Base-by-base conservation (phyloP, 1,140 invertebrate species). In the Lordiphosa mommai region DNA sequence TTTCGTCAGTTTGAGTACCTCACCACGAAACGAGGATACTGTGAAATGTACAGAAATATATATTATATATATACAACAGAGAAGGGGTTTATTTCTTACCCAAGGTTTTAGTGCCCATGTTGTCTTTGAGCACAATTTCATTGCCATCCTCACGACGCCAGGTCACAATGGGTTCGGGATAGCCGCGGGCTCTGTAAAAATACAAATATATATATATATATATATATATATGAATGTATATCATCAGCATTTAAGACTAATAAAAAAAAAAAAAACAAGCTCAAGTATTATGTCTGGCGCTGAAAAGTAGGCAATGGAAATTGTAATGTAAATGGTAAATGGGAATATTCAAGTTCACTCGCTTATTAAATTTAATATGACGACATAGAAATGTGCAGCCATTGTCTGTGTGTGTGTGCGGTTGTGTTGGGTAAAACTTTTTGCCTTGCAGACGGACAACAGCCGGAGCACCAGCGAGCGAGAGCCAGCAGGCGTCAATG, bases 71-170 rank as follows among this genome's bases (percentile, higher is more conserved):
- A 16, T 10, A 7, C 1, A 23, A n/a, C 5, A 12, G 14, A 17
- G 8, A 5, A 8, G 34, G 8, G 16, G 14, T n/a, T n/a, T 53
- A 4, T 37, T 10, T 73, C 57, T 89, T 87, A 93, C 93, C 91
- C 89, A 92, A 91, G 38, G 90, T 92, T 89, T 94, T 94, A 33
- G 89, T 89, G 57, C 91, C 92, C 68, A 88, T 90, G 60, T 86
- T 67, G 68, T 93, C 92, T 80, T 93, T 93, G 33, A 96, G 92
- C 16, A 95, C 92, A 64, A 98, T 95, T 68, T 95, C 93, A 59
- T 91, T 91, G 40, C 93, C 93, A 88, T 97, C 95, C 90, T 97
- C 96, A 49, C 95, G 90, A 43, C 94, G 91, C 96, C 97, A 99
- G 52, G 93, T 93, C 37, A 98, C 93, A 72, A 94, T 93, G 0